Percentiles rank a stretch among this genome's conserved stretches.
Conservation (phyloP, 2,888 invertebrate genomes). For the Acrocyrtus sp. region DNA sequence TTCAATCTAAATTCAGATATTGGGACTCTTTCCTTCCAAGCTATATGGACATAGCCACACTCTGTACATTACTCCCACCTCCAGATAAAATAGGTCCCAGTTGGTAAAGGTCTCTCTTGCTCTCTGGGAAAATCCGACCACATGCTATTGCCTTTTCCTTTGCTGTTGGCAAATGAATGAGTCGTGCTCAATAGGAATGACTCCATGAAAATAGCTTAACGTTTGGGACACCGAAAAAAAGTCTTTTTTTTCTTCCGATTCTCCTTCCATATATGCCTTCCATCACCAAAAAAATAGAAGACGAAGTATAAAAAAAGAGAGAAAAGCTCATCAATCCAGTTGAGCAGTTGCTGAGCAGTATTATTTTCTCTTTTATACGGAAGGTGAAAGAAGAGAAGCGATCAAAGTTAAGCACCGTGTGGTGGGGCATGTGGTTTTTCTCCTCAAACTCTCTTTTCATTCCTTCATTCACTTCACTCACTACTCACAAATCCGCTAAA, state of each 20-base stretch:
- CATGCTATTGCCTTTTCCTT: no score
- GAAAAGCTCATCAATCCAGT: constrained; percentile 47
- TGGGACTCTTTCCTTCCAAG: background rate
- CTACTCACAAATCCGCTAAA: background rate
- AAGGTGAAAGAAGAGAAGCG: constrained; percentile 19
- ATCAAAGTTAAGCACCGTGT: constrained; percentile 50
- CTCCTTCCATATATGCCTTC: background rate
- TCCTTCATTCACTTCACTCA: constrained; percentile 4
- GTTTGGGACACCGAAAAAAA: background rate
- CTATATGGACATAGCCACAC: no score
- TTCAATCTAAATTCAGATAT: constrained; percentile 25
- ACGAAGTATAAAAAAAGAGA: constrained; percentile 17
- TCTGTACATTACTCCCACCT: background rate
- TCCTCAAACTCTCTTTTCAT: constrained; percentile 22
- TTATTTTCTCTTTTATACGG: background rate
- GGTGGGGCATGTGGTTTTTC: constrained; percentile 35
- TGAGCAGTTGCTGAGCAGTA: constrained; percentile 18
- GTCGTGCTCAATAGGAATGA: background rate
- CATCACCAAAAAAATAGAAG: background rate
- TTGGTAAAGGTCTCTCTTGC: background rate
- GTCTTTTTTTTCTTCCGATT: constrained; percentile 7
- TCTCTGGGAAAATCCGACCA: constrained; percentile 26
- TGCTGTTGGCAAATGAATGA: constrained; percentile 20
- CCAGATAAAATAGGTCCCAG: background rate
- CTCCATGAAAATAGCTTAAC: background rate